Evolutionary conservation across 2,797 vertebrate genomes (phyloP).

Genomic region (Halcyon leucocephala): DNA sequence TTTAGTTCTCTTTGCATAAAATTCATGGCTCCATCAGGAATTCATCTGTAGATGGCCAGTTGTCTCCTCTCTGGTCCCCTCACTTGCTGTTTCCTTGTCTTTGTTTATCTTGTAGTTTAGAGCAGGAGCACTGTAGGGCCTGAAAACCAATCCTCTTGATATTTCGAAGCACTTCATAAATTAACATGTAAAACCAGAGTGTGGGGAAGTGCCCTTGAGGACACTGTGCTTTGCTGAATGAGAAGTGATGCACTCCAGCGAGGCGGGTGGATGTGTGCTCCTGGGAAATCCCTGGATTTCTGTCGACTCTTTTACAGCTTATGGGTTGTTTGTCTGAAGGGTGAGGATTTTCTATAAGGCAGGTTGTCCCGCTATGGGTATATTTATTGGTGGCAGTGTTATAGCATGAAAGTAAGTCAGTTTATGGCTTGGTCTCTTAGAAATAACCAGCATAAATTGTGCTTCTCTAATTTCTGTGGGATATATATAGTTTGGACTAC

Average conservation of each 20-base stretch:
- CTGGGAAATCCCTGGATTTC: background rate
- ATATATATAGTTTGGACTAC: background rate
- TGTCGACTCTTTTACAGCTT: background rate
- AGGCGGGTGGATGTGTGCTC: background rate
- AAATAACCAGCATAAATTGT: background rate
- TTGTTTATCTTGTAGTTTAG: constrained; percentile 22
- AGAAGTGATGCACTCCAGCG: background rate
- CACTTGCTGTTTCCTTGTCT: background rate
- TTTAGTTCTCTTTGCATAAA: constrained; percentile 1
- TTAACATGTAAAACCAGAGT: background rate
- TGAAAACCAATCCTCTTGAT: constrained; percentile 1
- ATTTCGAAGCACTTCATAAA: background rate
- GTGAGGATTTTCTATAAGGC: background rate
- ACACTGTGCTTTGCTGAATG: background rate
- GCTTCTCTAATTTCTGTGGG: background rate
- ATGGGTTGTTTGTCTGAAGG: background rate
- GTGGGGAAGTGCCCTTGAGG: background rate
- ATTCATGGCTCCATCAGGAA: background rate
- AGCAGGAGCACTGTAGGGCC: background rate
- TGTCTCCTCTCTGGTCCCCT: background rate
- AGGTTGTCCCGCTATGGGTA: background rate
- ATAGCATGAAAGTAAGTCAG: background rate
- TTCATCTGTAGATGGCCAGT: background rate
- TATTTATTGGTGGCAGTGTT: background rate
- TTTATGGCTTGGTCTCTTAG: background rate